A percentile compares a stretch with the other conserved stretches of the same genome.
phyloP scores from a whole-genome alignment of 2,113 vertebrate genomes.

The Vidua macroura region DNA sequence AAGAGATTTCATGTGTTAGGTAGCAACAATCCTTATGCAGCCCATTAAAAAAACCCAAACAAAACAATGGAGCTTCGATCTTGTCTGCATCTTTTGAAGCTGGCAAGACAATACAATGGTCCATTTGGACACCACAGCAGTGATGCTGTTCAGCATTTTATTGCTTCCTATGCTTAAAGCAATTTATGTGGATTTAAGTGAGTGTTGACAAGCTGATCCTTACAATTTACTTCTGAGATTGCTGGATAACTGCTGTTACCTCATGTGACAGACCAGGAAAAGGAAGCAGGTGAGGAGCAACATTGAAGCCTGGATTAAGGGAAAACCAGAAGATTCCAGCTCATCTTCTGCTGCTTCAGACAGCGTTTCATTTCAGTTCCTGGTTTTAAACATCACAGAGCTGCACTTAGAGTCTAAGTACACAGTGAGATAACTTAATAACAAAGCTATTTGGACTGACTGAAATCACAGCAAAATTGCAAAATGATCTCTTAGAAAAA shows the following conservation, averaged over 20 bases:
- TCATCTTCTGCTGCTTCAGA: not conserved
- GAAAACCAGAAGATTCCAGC: not conserved
- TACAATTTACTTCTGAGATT: not conserved
- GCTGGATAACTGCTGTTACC: not conserved
- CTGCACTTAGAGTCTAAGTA: not conserved
- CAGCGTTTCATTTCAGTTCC: not conserved
- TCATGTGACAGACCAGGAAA: not conserved
- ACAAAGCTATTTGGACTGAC: not conserved
- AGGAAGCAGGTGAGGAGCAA: not conserved
- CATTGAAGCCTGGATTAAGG: not conserved
- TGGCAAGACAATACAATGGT: not conserved
- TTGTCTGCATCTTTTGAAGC: not conserved
- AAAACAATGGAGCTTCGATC: not conserved
- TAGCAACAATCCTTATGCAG: not conserved
- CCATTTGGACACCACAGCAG: not conserved
- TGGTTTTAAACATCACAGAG: not conserved
- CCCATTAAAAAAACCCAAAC: not conserved
- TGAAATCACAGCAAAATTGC: not conserved
- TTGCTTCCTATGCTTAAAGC: not conserved
- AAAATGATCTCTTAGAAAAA: not conserved
- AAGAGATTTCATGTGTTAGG: not conserved
- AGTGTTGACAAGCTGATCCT: not conserved
- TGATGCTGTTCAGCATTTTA: not conserved
- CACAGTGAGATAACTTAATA: not conserved
- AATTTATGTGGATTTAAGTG: not conserved